Conservation (phyloP, 2,888 invertebrate species). For the Lymantria monacha region DNA sequence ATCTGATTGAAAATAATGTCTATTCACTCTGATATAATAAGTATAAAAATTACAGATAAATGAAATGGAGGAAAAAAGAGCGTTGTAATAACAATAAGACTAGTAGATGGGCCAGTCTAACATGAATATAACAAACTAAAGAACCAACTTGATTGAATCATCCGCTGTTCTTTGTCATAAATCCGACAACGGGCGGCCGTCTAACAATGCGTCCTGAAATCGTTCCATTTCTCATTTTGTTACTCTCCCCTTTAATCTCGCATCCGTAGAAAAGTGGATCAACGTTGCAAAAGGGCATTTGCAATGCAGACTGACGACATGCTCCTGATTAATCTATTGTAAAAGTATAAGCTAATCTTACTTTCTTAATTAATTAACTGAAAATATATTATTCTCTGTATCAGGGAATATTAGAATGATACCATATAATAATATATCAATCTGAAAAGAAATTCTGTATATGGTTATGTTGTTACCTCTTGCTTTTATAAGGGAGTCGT, state of each 20-base stretch:
- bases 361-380: constrained; percentile 34
- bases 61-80: constrained; percentile 59
- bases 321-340: constrained; percentile 76
- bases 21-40: neutral
- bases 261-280: constrained; percentile 81
- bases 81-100: constrained; percentile 69
- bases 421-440: neutral
- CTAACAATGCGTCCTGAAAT: constrained; percentile 81
- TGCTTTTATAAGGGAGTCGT: too few species aligned
- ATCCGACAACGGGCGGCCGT: constrained; percentile 77
- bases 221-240: constrained; percentile 82
- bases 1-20: constrained; percentile 6
- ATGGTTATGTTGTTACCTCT: neutral
- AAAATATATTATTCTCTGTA: neutral
- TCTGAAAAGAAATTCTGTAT: neutral
- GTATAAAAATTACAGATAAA: constrained; percentile 26
- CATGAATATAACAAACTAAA: constrained; percentile 81
- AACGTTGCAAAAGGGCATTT: constrained; percentile 78
- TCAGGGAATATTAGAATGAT: neutral
- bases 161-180: constrained; percentile 81
- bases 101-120: constrained; percentile 63
- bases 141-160: constrained; percentile 80
- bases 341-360: constrained; percentile 43
- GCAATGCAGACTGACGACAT: constrained; percentile 72
- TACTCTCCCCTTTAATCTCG: constrained; percentile 81